Conservation (phyloP, 2,113 vertebrate genomes). For the Semnornis frantzii region DNA sequence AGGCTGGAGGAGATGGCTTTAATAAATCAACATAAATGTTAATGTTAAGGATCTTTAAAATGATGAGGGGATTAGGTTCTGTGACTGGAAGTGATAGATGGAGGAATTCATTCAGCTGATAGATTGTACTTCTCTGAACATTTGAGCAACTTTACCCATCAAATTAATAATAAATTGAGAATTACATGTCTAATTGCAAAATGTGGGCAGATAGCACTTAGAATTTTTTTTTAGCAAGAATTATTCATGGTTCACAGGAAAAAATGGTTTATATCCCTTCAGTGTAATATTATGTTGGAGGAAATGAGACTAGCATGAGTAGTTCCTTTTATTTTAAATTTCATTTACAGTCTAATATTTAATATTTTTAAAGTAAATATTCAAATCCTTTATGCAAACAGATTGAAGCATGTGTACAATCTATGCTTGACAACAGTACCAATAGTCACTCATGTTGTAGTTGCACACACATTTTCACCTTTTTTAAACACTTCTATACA, state of each 20-base stretch:
- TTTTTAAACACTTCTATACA: not conserved
- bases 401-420: not conserved
- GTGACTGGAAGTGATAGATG: not conserved
- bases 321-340: not conserved
- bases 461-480: not conserved
- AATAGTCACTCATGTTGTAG: not conserved
- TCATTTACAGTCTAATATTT: not conserved
- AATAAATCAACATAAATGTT: not conserved
- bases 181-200: not conserved
- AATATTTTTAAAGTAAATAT: not conserved
- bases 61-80: not conserved
- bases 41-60: conserved; percentile 5
- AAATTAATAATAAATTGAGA: not conserved
- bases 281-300: not conserved
- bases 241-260: not conserved
- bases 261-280: not conserved
- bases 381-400: not conserved
- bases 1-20: not conserved
- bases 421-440: not conserved
- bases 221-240: not conserved
- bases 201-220: not conserved
- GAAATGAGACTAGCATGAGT: not conserved
- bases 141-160: not conserved
- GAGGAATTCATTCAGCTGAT: not conserved
- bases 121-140: not conserved